Conservation (phyloP, 2,113 vertebrate genomes). For the Dipodomys merriami region DNA sequence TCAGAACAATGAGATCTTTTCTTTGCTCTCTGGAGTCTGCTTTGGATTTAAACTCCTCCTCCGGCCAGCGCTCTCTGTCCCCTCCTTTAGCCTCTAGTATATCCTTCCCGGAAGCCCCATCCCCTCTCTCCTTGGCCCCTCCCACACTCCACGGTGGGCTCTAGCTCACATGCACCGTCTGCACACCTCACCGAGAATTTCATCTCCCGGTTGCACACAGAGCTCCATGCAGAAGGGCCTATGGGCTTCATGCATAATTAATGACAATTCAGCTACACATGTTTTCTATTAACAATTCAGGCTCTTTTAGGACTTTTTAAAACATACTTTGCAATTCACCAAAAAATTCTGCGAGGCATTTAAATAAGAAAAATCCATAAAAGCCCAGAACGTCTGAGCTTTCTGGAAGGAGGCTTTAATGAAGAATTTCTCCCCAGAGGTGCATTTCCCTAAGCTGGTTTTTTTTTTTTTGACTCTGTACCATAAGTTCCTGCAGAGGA, state of each 20-base stretch:
- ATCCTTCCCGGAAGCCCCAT: no score
- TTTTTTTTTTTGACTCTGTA: background rate
- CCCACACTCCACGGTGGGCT: background rate
- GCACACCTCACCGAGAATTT: conserved; percentile 17
- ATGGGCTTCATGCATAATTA: conserved; percentile 76
- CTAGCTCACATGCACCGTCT: background rate
- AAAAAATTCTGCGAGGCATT: conserved; percentile 74
- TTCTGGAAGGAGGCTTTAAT: conserved; percentile 69
- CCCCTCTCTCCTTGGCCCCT: background rate
- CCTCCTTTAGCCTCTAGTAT: background rate
- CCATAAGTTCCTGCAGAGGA: conserved; percentile 74
- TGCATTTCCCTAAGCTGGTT: conserved; percentile 59
- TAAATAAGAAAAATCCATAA: conserved; percentile 78
- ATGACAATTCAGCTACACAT: conserved; percentile 70
- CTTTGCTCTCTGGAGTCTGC: background rate
- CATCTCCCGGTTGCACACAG: background rate
- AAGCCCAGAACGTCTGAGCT: conserved; percentile 56
- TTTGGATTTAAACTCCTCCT: background rate
- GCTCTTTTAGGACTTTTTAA: conserved; percentile 75
- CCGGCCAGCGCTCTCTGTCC: no score
- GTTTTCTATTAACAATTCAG: conserved; percentile 76
- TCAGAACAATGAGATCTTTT: background rate
- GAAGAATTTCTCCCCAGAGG: conserved; percentile 71
- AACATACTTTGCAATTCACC: conserved; percentile 74
- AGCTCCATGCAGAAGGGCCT: background rate